Conservation (phyloP, 2,888 invertebrate species). For the Cosmia pyralina region DNA sequence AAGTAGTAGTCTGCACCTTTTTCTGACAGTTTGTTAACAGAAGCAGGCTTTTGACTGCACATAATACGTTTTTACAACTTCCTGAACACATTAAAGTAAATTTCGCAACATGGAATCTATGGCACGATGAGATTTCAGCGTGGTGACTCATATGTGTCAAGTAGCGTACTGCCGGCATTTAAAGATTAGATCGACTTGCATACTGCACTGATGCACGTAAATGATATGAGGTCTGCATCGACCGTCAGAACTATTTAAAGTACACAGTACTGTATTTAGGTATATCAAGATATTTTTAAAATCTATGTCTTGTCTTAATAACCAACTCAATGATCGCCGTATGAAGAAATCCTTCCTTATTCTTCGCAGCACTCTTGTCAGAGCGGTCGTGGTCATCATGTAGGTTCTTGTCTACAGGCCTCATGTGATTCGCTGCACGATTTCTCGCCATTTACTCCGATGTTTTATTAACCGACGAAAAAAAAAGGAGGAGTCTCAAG, state of each 20-base stretch:
- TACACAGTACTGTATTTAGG: not conserved
- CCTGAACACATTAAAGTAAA: not conserved
- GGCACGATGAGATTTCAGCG: not conserved
- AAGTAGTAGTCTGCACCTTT: no score
- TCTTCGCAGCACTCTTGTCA: no score
- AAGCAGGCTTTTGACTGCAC: no score
- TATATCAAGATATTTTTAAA: not conserved
- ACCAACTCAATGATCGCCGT: not conserved
- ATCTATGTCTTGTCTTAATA: not conserved
- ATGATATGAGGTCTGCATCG: not conserved
- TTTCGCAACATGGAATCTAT: slow-evolving; percentile 7
- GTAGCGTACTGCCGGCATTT: slow-evolving; percentile 9
- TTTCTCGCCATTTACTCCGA: no score
- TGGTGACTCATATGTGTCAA: slow-evolving; percentile 29
- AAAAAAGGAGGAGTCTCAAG: no score
- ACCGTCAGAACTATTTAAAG: not conserved
- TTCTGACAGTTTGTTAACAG: not conserved
- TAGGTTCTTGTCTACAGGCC: no score
- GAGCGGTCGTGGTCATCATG: no score
- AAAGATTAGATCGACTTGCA: slow-evolving; percentile 1
- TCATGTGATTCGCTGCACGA: no score
- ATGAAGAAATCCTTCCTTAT: no score
- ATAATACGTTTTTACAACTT: not conserved
- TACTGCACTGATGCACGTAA: slow-evolving; percentile 4
- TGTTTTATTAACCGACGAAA: no score